These are phyloP conservation scores for Etheostoma nigrum DNA, from an alignment of 2,797 vertebrate species.

Conservation along the genomic window DNA sequence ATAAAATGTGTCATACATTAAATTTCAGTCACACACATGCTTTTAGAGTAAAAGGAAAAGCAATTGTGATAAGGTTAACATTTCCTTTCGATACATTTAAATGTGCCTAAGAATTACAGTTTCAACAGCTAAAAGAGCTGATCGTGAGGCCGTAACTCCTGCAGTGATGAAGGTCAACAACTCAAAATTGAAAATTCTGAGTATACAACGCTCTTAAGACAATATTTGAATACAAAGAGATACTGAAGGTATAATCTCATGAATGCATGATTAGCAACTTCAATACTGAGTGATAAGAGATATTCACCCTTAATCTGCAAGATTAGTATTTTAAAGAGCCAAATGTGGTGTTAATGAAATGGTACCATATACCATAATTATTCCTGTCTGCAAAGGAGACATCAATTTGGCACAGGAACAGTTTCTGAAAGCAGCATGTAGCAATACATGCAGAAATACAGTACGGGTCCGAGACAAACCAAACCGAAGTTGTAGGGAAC, in stretches of 20 bases:
- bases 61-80: slow-evolving; percentile 13
- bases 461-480: slow-evolving; percentile 43
- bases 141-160: neutral
- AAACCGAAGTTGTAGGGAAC: slow-evolving; percentile 11
- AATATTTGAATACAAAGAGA: slow-evolving; percentile 53
- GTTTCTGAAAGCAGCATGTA: slow-evolving; percentile 63
- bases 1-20: slow-evolving; percentile 38
- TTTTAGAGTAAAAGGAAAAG: slow-evolving; percentile 25
- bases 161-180: slow-evolving; percentile 13
- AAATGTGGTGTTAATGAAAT: slow-evolving; percentile 51
- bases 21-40: slow-evolving; percentile 44
- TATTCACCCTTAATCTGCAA: slow-evolving; percentile 40
- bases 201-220: slow-evolving; percentile 9
- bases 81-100: slow-evolving; percentile 38
- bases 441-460: slow-evolving; percentile 59
- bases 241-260: slow-evolving; percentile 49
- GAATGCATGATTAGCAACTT: slow-evolving; percentile 41
- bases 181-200: slow-evolving; percentile 22
- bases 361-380: slow-evolving; percentile 12
- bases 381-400: slow-evolving; percentile 27
- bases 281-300: slow-evolving; percentile 48
- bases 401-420: slow-evolving; percentile 50
- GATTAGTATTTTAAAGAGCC: slow-evolving; percentile 47
- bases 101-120: slow-evolving; percentile 32
- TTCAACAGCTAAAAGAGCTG: slow-evolving; percentile 26